Base-by-base conservation (phyloP, 53 echinoderm and acorn worm genomes). In the Paracentrotus lividus region DNA sequence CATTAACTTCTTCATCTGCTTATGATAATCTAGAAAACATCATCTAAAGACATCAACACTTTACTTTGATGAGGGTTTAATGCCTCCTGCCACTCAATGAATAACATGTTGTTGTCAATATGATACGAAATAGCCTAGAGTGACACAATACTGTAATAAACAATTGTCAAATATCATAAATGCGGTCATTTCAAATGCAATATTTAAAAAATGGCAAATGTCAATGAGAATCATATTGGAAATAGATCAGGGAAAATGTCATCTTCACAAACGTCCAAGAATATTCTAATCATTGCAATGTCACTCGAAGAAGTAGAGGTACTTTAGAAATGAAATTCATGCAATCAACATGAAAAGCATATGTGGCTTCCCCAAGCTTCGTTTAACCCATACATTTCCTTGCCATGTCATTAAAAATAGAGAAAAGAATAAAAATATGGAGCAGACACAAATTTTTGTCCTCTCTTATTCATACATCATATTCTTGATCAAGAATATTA, bases 261-360 rank as follows among this genome's bases (percentile, higher is more conserved):
- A 81, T 45, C 20, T 21, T 2, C 81, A 81, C n/a, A 81, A 81
- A 81, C n/a, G 44, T 81, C 47, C 45, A 81, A 21, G 47, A 5
- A 26, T 47, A 45, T 45, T 16, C 81, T 81, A 23, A 81, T 43
- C 81, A 26, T 8, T n/a, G 8, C 5, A 81, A 81, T 81, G 45
- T 43, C 45, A 81, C 6, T 45, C 81, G 4, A 15, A 1, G 13
- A 42, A 81, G 47, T 81, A 13, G n/a, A 81, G 47, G 81, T 43
- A 10, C 81, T 45, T 81, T n/a, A 47, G n/a, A 45, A 76, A 42
- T 18, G 27, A 76, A 76, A 76, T 76, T 40, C 81, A 81, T 45
- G 10, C 8, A 47, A 78, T 23, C n/a, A 2, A 6, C 5, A 81
- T 45, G 2, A 47, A 38, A 8, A 2, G 44, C 24, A 44, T n/a